Percentiles rank a stretch among this genome's conserved stretches.
phyloP scores from a whole-genome alignment of 2,888 invertebrate species.

The Ctenicera cuprea region DNA sequence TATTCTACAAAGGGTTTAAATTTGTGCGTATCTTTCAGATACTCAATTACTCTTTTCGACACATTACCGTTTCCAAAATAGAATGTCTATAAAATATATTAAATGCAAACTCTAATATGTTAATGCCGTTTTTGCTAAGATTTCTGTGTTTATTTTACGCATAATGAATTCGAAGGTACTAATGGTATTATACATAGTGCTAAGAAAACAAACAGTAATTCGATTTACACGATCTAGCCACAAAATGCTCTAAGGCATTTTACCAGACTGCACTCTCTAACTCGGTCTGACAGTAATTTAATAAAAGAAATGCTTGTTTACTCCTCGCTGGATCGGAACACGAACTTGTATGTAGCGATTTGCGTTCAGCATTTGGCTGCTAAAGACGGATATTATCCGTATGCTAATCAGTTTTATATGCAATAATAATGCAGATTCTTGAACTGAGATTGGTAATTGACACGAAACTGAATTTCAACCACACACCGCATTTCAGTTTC shows the following conservation, averaged over 20 bases:
- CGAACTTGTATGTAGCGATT: slow-evolving; percentile 57
- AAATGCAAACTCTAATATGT: too few relatives aligned
- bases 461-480: slow-evolving; percentile 54
- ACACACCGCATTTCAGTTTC: too few relatives aligned
- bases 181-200: slow-evolving; percentile 49
- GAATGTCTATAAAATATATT: too few relatives aligned
- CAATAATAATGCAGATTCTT: slow-evolving; percentile 60
- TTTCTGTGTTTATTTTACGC: slow-evolving; percentile 41
- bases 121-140: slow-evolving; percentile 11
- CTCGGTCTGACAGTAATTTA: slow-evolving; percentile 57
- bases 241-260: slow-evolving; percentile 53
- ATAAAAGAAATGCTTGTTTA: slow-evolving; percentile 61
- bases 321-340: slow-evolving; percentile 58
- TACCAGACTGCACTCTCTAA: slow-evolving; percentile 53
- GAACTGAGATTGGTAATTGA: slow-evolving; percentile 58
- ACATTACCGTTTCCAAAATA: too few relatives aligned
- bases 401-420: slow-evolving; percentile 56
- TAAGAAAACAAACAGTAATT: slow-evolving; percentile 54
- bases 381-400: slow-evolving; percentile 57
- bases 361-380: slow-evolving; percentile 56
- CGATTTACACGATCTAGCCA: slow-evolving; percentile 53
- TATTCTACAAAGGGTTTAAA: too few relatives aligned
- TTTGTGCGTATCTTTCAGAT: too few relatives aligned
- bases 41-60: too few relatives aligned
- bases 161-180: slow-evolving; percentile 46